A percentile compares a stretch with the other conserved stretches of the same genome.
Evolutionary conservation across 2,888 invertebrate species (phyloP).

Genomic region (Rotaria sp.): DNA sequence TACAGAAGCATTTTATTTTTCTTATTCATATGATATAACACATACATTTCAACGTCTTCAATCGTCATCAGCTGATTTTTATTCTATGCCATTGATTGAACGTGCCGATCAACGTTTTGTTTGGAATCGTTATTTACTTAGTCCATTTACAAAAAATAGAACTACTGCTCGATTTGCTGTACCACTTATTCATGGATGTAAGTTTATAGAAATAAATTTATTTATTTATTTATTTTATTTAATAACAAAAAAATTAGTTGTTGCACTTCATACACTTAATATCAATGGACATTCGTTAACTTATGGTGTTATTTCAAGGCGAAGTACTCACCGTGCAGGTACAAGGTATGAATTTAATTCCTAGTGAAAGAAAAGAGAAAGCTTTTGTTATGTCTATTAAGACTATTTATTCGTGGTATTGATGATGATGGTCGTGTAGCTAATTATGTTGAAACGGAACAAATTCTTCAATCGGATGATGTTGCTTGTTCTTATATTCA

Average conservation of each 20-base stretch:
- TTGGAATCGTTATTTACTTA: conserved; percentile 79
- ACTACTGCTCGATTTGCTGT: conserved; percentile 65
- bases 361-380: neutral
- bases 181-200: conserved; percentile 79
- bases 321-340: conserved; percentile 78
- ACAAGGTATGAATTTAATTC: conserved; percentile 56
- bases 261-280: conserved; percentile 72
- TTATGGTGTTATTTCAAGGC: conserved; percentile 80
- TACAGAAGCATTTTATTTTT: conserved; percentile 82
- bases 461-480: conserved; percentile 58
- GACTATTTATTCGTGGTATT: conserved; percentile 76
- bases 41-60: conserved; percentile 69
- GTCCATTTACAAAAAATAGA: conserved; percentile 65
- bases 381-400: conserved; percentile 43
- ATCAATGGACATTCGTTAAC: conserved; percentile 74
- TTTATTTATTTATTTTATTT: neutral
- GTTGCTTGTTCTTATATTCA: conserved; percentile 83
- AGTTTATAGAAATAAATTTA: conserved; percentile 54
- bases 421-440: conserved; percentile 81
- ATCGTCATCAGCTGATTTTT: conserved; percentile 38
- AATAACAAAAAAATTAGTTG: conserved; percentile 52
- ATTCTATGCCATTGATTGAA: conserved; percentile 34
- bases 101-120: conserved; percentile 75
- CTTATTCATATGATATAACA: conserved; percentile 83
- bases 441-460: conserved; percentile 97